Evolutionary conservation across 2,888 invertebrate species (phyloP), one percentile per base, ranked within the genome.

Genomic region (Pecten maximus): DNA sequence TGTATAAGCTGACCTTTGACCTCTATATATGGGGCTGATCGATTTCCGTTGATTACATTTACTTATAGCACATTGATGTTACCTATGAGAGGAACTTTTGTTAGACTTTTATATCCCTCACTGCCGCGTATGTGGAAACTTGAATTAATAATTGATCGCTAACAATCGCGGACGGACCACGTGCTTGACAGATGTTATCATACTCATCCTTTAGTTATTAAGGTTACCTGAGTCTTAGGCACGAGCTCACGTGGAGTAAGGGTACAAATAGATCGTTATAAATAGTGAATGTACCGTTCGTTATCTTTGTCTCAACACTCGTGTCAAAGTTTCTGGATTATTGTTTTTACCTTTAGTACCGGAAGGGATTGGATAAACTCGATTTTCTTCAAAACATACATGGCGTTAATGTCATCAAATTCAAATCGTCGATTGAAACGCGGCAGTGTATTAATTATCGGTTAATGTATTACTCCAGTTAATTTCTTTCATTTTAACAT

Each of bases 151-250:
- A 74, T 74, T 74, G 74, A 74, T 74, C 35, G 12, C 10, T 35
- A 28, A 74, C 74, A 74, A 74, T 74, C 3, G 74, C 74, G 74
- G 74, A 28, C 15, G 74, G 28, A 74, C 74, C 74, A 74, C 74
- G 74, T 74, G 74, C 15, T 74, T 74, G 74, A 74, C 74, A 74
- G 74, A 74, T 74, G 74, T 74, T 74, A 74, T 10, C 74, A 74
- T 8, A 74, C 35, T 15, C 28, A 74, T 28, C 35, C 28, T 28
- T 74, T 8, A 35, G 74, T 74, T 74, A 44, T 44, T 44, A 74
- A 28, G 28, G 74, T 35, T 35, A 74, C 74, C 74, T 74, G 28
- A 12, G 74, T 35, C 74, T 35, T 35, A 4, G 23, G 19, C 28
- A 28, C 74, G 28, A 28, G 74, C 28, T 35, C 35, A 74, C 28